A percentile compares a stretch with the other conserved stretches of the same genome.
phyloP scores from a whole-genome alignment of 1,140 invertebrate genomes.

The Onthophagus taurus region DNA sequence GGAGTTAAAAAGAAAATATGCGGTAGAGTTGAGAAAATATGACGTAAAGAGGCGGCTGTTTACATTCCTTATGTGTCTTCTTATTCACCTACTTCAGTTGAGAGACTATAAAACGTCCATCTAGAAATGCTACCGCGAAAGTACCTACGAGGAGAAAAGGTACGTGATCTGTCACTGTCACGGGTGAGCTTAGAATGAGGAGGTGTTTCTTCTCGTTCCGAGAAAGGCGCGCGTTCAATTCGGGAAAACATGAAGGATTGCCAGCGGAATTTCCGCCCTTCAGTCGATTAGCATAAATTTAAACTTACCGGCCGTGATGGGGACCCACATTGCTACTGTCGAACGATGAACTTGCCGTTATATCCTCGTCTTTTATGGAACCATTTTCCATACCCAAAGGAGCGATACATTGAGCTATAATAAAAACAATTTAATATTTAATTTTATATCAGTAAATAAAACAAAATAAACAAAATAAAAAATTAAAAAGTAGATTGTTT shows the following conservation, averaged over 20 bases:
- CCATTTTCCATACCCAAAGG: constrained; percentile 87
- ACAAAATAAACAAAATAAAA: not conserved
- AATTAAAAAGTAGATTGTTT: no score
- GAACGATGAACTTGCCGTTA: constrained; percentile 83
- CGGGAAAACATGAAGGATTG: constrained; percentile 22
- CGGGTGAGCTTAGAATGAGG: no score
- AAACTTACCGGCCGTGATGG: constrained; percentile 72
- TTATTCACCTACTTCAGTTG: no score
- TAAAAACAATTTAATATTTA: not conserved
- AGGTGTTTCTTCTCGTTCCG: no score
- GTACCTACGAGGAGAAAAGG: no score
- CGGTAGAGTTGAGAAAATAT: constrained; percentile 22
- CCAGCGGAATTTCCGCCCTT: constrained; percentile 12
- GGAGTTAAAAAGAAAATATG: constrained; percentile 22
- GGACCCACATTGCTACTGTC: constrained; percentile 84
- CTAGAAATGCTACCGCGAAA: no score
- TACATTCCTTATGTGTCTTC: constrained; percentile 23
- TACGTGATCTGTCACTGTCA: constrained; percentile 25
- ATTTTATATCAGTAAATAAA: no score
- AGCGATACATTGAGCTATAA: constrained; percentile 65
- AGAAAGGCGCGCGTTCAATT: constrained; percentile 22
- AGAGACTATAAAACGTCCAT: no score
- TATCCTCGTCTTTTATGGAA: constrained; percentile 71
- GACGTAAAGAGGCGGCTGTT: no score
- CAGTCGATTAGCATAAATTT: constrained; percentile 22